phyloP scores from a whole-genome alignment of 64 coral and sea anemone species.

The Pocillopora damicornis region DNA sequence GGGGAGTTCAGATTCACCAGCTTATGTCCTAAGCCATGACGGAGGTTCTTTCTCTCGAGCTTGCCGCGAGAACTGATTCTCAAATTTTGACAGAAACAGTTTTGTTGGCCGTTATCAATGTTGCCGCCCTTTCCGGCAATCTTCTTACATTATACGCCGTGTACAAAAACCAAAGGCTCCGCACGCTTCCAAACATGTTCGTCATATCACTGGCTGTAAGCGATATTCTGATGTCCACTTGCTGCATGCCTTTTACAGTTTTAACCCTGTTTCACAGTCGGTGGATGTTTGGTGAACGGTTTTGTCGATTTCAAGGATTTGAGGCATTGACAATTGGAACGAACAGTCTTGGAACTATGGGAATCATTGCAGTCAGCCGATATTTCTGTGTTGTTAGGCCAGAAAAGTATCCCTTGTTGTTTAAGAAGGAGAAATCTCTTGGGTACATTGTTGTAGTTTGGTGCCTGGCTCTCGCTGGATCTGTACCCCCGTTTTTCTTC shows the following conservation, averaged over 20 bases:
- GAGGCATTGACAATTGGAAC: conserved; percentile 27
- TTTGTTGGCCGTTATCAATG: too few species aligned
- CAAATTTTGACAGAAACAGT: too few species aligned
- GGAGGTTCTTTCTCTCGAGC: too few species aligned
- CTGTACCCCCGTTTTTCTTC: conserved; percentile 46
- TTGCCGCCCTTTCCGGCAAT: too few species aligned
- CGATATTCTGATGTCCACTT: not conserved
- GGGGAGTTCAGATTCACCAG: too few species aligned
- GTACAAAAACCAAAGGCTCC: conserved; percentile 33
- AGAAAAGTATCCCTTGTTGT: not conserved
- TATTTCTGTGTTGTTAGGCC: conserved; percentile 40
- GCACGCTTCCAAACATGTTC: not conserved
- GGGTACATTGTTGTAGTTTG: conserved; percentile 33
- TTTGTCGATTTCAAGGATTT: conserved; percentile 33
- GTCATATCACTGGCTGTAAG: not conserved
- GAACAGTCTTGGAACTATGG: not conserved
- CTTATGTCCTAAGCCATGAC: too few species aligned
- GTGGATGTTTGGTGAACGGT: not conserved
- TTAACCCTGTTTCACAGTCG: conserved; percentile 6
- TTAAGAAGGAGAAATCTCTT: not conserved
- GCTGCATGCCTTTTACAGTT: not conserved
- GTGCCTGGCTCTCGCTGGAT: conserved; percentile 29
- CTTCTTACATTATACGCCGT: not conserved
- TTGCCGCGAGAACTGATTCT: too few species aligned
- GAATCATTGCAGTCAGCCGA: conserved; percentile 27